These are phyloP conservation scores for Willowsia nigromaculata DNA, from an alignment of 2,888 invertebrate species.

Conservation along the genomic window DNA sequence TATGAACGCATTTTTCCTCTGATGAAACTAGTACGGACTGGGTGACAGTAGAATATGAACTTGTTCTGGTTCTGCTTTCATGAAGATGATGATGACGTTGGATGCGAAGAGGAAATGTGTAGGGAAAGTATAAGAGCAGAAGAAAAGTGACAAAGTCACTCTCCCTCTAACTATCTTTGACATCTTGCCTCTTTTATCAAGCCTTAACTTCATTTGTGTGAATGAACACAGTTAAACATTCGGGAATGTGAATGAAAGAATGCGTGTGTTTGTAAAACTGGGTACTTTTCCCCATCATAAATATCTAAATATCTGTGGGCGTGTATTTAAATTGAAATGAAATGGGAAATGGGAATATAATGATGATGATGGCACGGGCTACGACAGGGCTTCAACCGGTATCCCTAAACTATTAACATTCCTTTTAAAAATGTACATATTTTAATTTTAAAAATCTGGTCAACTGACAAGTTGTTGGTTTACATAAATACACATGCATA, in stretches of 20 bases:
- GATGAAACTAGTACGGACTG: not conserved
- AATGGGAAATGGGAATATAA: slow-evolving; percentile 12
- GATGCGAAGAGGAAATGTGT: not conserved
- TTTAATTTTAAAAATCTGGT: slow-evolving; percentile 1
- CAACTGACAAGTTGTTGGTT: slow-evolving; percentile 56
- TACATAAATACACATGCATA: not conserved
- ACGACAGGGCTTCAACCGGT: not conserved
- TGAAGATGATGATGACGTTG: not conserved
- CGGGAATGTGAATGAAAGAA: too few species aligned
- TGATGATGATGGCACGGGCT: slow-evolving; percentile 3
- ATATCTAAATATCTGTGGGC: slow-evolving; percentile 5
- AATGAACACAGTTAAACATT: not conserved
- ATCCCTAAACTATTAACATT: not conserved
- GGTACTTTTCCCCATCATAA: slow-evolving; percentile 26
- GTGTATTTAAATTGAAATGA: slow-evolving; percentile 41
- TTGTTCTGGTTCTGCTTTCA: not conserved
- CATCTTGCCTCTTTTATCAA: too few species aligned
- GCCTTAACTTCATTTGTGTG: too few species aligned
- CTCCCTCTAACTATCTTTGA: slow-evolving; percentile 16
- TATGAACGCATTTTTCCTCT: not conserved
- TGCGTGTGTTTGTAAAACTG: not conserved
- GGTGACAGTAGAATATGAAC: slow-evolving; percentile 5
- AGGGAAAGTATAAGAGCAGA: not conserved
- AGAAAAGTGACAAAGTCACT: slow-evolving; percentile 35
- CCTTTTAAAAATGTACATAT: not conserved